These are phyloP conservation scores for Peromyscus polionotus DNA, from an alignment of 2,113 vertebrate species.

Conservation along the genomic window DNA sequence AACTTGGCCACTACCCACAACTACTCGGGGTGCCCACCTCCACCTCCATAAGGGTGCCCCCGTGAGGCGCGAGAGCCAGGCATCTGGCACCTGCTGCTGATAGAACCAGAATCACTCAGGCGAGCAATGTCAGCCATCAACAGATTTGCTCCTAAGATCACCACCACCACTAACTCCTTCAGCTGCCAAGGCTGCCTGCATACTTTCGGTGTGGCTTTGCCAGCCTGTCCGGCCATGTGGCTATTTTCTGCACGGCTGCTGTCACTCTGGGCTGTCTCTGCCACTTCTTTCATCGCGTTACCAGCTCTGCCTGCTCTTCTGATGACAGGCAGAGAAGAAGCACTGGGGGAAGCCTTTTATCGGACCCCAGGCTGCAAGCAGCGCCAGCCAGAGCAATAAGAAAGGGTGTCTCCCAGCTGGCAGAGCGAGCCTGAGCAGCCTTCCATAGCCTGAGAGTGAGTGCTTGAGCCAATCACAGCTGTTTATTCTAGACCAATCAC, in stretches of 20 bases:
- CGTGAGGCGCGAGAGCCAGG: not conserved
- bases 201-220: not conserved
- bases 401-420: not conserved
- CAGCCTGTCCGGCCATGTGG: not conserved
- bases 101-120: not conserved
- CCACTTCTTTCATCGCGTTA: not conserved
- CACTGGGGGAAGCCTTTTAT: not conserved
- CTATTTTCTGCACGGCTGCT: not conserved
- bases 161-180: too few species aligned
- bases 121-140: not conserved
- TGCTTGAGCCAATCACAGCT: not conserved
- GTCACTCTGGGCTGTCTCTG: not conserved
- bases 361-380: not conserved
- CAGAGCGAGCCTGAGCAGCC: not conserved
- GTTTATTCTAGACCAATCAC: slow-evolving; percentile 7
- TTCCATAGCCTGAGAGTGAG: not conserved
- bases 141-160: not conserved
- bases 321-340: not conserved
- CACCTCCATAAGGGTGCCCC: not conserved
- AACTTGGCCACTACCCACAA: not conserved
- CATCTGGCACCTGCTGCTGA: not conserved
- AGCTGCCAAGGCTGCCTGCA: not conserved
- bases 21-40: not conserved
- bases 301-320: not conserved
- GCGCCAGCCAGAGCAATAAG: not conserved